These are phyloP conservation scores for Triops longicaudatus DNA, from an alignment of 1,140 invertebrate genomes.

Conservation along the genomic window DNA sequence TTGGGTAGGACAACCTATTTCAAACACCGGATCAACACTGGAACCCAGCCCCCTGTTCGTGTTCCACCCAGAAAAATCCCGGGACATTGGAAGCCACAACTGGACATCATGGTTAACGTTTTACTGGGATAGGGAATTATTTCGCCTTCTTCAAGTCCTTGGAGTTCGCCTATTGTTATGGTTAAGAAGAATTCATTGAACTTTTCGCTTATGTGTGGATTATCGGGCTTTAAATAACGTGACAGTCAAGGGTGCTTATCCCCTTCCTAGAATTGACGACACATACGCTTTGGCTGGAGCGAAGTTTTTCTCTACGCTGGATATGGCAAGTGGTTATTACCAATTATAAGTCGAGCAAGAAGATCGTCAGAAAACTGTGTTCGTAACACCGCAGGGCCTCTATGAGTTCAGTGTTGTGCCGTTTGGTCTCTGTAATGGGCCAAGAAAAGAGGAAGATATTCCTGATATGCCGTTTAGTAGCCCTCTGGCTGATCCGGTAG, in stretches of 20 bases:
- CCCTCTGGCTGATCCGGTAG: background rate
- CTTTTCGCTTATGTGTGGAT: conserved; percentile 26
- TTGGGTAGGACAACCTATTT: background rate
- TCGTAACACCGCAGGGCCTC: conserved; percentile 34
- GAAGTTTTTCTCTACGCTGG: conserved; percentile 42
- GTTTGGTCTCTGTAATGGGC: background rate
- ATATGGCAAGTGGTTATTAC: conserved; percentile 43
- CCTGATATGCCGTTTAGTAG: background rate
- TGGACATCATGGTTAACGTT: background rate
- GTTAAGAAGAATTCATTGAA: conserved; percentile 26
- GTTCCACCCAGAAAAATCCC: conserved; percentile 3
- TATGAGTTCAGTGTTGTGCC: background rate
- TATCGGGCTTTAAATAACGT: conserved; percentile 37
- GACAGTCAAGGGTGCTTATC: conserved; percentile 42
- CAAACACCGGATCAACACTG: conserved; percentile 10
- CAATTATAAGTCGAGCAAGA: conserved; percentile 41
- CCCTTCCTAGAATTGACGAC: conserved; percentile 45
- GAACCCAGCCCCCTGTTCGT: background rate
- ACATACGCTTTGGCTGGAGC: conserved; percentile 39
- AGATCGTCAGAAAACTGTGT: conserved; percentile 43
- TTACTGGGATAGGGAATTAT: conserved; percentile 19
- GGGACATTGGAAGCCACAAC: background rate
- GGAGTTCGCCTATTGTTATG: conserved; percentile 25
- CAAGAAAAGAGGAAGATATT: background rate
- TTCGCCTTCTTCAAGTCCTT: conserved; percentile 28